Percentiles rank a stretch among this genome's conserved stretches.
Conservation (phyloP, 2,888 invertebrate species). For the Acutogordius australiensis region DNA sequence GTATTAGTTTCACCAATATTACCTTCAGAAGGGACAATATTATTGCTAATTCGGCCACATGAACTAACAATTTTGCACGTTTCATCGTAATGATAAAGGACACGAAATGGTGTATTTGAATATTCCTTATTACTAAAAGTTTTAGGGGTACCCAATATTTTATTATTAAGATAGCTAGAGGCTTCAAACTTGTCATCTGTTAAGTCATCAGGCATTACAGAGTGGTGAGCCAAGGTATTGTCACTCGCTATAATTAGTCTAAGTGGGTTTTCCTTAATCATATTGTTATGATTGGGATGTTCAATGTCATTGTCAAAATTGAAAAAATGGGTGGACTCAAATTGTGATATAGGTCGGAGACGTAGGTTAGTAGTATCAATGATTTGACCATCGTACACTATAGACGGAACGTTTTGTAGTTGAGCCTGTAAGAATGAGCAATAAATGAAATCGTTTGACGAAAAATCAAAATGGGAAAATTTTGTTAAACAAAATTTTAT, state of each 20-base stretch:
- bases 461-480: too few species aligned
- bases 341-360: background rate
- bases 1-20: background rate
- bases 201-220: too few species aligned
- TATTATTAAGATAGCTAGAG: too few species aligned
- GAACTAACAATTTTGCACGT: background rate
- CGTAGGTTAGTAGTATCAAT: background rate
- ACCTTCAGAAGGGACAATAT: background rate
- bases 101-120: too few species aligned
- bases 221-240: background rate
- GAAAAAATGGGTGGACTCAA: background rate
- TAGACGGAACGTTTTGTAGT: background rate
- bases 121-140: too few species aligned
- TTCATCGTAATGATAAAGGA: too few species aligned
- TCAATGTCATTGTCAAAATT: too few species aligned
- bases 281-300: background rate
- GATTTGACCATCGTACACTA: background rate
- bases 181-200: too few species aligned
- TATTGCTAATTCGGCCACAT: background rate
- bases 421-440: too few species aligned
- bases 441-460: too few species aligned
- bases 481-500: too few species aligned
- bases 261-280: background rate
- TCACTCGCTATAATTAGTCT: background rate
- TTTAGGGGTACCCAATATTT: too few species aligned